phyloP scores from a whole-genome alignment of 2,888 invertebrate genomes.

The Heteromyza rotundicornis region DNA sequence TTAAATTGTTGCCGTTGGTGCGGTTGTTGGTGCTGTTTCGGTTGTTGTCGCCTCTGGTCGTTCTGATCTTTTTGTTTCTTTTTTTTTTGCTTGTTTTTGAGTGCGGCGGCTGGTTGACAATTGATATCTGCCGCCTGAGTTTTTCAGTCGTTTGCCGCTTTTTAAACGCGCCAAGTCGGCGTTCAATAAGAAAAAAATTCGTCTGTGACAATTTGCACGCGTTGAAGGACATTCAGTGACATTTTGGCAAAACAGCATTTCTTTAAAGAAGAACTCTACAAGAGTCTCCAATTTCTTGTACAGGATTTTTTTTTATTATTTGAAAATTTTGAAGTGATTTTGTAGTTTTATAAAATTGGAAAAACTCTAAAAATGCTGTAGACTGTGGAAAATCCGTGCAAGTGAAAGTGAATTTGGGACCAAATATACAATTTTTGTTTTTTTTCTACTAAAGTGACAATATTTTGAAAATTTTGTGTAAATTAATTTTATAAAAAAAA shows the following conservation, averaged over 20 bases:
- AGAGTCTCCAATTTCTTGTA: not conserved
- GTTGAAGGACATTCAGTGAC: slow-evolving; percentile 12
- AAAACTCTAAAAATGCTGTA: too few relatives aligned
- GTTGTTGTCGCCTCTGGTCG: slow-evolving; percentile 26
- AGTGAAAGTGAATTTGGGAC: not conserved
- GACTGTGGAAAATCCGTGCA: not conserved
- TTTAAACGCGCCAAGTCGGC: slow-evolving; percentile 34
- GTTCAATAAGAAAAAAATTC: slow-evolving; percentile 5
- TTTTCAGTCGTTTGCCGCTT: slow-evolving; percentile 38
- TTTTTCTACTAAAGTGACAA: not conserved
- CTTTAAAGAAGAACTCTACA: not conserved
- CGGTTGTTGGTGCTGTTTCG: not conserved
- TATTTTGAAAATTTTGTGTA: not conserved
- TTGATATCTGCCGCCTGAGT: slow-evolving; percentile 39
- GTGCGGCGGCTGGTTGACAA: slow-evolving; percentile 41
- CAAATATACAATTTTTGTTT: not conserved
- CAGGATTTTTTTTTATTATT: not conserved
- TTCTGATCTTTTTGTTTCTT: slow-evolving; percentile 22
- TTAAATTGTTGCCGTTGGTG: not conserved
- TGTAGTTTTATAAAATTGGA: not conserved
- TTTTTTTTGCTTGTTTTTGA: slow-evolving; percentile 27
- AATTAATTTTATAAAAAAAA: slow-evolving; percentile 11
- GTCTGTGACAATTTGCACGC: slow-evolving; percentile 2
- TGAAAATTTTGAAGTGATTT: not conserved
- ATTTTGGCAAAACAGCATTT: not conserved